phyloP scores from a whole-genome alignment of 1,140 invertebrate genomes.

The Notospermus geniculatus region DNA sequence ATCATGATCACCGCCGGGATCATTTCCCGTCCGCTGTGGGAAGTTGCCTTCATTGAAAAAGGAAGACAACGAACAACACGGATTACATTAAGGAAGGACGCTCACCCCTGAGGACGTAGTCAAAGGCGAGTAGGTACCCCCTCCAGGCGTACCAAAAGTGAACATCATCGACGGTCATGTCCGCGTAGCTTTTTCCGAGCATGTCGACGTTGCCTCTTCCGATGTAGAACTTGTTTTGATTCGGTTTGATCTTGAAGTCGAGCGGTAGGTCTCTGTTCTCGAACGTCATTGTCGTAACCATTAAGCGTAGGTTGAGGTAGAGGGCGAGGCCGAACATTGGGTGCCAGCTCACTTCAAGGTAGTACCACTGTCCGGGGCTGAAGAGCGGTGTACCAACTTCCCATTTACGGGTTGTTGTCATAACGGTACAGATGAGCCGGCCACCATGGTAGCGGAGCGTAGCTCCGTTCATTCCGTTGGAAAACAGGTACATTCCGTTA shows the following conservation, averaged over 20 bases:
- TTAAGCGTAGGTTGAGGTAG: slow-evolving; percentile 42
- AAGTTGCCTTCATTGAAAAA: too few relatives aligned
- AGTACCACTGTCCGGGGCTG: slow-evolving; percentile 39
- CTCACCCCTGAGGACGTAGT: slow-evolving; percentile 26
- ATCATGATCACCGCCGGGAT: too few relatives aligned
- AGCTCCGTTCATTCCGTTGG: slow-evolving; percentile 47
- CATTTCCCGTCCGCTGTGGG: too few relatives aligned
- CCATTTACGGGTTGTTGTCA: slow-evolving; percentile 37
- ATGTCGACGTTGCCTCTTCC: slow-evolving; percentile 41
- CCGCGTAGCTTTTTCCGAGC: slow-evolving; percentile 23
- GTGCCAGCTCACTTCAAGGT: slow-evolving; percentile 50
- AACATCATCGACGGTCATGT: slow-evolving; percentile 46
- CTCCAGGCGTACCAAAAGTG: slow-evolving; percentile 48
- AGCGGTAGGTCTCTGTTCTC: slow-evolving; percentile 4
- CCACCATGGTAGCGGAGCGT: slow-evolving; percentile 25
- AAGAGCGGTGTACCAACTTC: slow-evolving; percentile 26
- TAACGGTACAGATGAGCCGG: slow-evolving; percentile 24
- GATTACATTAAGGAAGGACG: too few relatives aligned
- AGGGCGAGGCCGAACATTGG: slow-evolving; percentile 42
- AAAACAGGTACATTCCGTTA: slow-evolving; percentile 41
- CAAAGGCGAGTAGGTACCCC: slow-evolving; percentile 21
- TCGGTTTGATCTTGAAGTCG: not conserved
- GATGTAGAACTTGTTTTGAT: slow-evolving; percentile 28
- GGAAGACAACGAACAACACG: too few relatives aligned
- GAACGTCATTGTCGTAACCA: slow-evolving; percentile 18